Evolutionary conservation across 2,888 invertebrate genomes (phyloP), one percentile per base, ranked within the genome.

Genomic region (Caenorhabditis afra): DNA sequence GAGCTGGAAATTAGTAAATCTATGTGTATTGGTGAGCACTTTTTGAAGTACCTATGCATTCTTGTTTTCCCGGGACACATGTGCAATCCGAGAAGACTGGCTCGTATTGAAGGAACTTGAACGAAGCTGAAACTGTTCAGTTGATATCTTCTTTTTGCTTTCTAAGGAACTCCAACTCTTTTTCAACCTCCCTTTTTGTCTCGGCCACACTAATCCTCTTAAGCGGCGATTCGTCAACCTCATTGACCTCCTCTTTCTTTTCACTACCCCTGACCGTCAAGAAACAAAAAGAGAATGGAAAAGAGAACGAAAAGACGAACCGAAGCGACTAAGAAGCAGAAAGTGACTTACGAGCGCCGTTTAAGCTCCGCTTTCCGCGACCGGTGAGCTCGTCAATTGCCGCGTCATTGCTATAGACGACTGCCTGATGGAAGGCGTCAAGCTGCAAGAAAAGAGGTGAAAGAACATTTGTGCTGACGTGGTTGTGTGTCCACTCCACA

Each of bases 401-500:
- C 10, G 89, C 88, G 64, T 88, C 88, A 62, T 87, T 86, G 52
- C 85, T 85, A 81, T 85, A 89, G 23, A 86, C 84, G 8, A 89
- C 89, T 1, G 88, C 88, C 81, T 89, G 89, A 68, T 89, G 89
- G 77, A 86, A 89, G 10, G 87, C 88, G 66, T 89, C 88, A 11
- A 89, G 80, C 86, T 87, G 78, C 49, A 78, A 76, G 53, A 37
- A 14, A 68, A 16, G 29, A 29, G 29, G 29, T 29, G 7, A 29
- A 29, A 29, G 29, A 29, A 29, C 29, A 29, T 29, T 29, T 29
- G 29, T 29, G 29, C 29, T 29, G 29, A 29, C 29, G 29, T 41
- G 52, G 8, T 44, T 41, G 52, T 16, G 41, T 49, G n/a, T 22
- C 55, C 23, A 58, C 22, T 58, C 29, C 41, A 50, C 18, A 14